These are phyloP conservation scores for Bostrychus sinensis DNA, from an alignment of 2,113 vertebrate species.

Conservation along the genomic window DNA sequence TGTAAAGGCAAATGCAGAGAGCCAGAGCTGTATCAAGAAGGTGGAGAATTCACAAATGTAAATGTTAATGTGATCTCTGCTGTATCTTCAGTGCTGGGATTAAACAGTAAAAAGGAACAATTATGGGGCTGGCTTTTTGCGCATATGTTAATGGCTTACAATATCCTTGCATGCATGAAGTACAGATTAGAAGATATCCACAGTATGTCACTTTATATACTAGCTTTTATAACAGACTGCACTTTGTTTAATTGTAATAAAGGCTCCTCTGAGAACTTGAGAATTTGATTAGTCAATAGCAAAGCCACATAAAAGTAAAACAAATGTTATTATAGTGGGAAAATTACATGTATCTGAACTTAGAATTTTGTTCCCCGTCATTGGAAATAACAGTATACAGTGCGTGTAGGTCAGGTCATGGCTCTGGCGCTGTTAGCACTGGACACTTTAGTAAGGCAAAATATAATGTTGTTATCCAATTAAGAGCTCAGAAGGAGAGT, in stretches of 20 bases:
- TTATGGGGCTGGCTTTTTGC: conserved; percentile 53
- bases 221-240: conserved; percentile 34
- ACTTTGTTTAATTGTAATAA: conserved; percentile 47
- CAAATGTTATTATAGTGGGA: conserved; percentile 46
- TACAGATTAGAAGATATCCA: conserved; percentile 62
- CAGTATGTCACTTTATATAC: conserved; percentile 39
- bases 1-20: conserved; percentile 69
- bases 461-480: too few species aligned
- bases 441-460: too few species aligned
- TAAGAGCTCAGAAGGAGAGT: too few species aligned
- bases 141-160: conserved; percentile 66
- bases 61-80: conserved; percentile 75
- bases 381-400: conserved; percentile 83
- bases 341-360: conserved; percentile 43
- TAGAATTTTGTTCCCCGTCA: conserved; percentile 55
- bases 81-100: conserved; percentile 68
- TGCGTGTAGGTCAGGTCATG: conserved; percentile 91
- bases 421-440: conserved; percentile 90
- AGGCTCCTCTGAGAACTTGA: conserved; percentile 51
- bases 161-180: conserved; percentile 62
- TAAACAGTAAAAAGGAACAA: conserved; percentile 73
- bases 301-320: conserved; percentile 62
- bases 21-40: conserved; percentile 63
- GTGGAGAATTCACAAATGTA: conserved; percentile 66
- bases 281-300: conserved; percentile 59